Evolutionary conservation across 2,888 invertebrate genomes (phyloP).

Genomic region (Ecliptopera silaceata): DNA sequence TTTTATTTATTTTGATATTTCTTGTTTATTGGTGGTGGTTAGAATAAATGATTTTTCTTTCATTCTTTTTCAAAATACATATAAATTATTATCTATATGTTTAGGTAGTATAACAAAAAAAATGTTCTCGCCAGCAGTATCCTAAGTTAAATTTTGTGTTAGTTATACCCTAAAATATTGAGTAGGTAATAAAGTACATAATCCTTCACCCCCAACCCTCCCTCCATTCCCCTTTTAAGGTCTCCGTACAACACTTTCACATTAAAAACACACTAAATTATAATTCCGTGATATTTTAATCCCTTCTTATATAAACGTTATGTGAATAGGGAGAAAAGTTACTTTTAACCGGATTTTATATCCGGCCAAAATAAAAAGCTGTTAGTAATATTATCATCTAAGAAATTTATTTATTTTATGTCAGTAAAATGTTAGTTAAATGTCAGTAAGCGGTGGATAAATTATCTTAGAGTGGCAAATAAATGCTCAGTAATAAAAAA

Average conservation of each 20-base stretch:
- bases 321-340: conserved; percentile 22
- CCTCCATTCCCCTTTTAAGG: conserved; percentile 9
- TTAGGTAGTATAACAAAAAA: not conserved
- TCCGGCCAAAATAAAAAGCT: not conserved
- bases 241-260: conserved; percentile 37
- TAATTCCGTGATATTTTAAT: conserved; percentile 35
- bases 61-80: too few species aligned
- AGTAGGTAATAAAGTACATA: conserved; percentile 13
- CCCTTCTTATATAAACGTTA: conserved; percentile 41
- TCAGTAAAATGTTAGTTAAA: too few species aligned
- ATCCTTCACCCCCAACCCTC: not conserved
- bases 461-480: too few species aligned
- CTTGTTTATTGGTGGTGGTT: too few species aligned
- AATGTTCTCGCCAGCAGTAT: not conserved
- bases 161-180: conserved; percentile 5
- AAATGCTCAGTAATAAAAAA: too few species aligned
- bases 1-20: too few species aligned
- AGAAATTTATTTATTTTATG: too few species aligned
- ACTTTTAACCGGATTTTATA: conserved; percentile 5
- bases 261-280: conserved; percentile 52
- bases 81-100: not conserved
- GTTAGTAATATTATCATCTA: too few species aligned
- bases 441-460: too few species aligned
- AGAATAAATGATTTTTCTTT: too few species aligned
- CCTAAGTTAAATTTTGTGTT: not conserved